Evolutionary conservation across 2,797 vertebrate species (phyloP).

Genomic region (Echiichthys vipera): DNA sequence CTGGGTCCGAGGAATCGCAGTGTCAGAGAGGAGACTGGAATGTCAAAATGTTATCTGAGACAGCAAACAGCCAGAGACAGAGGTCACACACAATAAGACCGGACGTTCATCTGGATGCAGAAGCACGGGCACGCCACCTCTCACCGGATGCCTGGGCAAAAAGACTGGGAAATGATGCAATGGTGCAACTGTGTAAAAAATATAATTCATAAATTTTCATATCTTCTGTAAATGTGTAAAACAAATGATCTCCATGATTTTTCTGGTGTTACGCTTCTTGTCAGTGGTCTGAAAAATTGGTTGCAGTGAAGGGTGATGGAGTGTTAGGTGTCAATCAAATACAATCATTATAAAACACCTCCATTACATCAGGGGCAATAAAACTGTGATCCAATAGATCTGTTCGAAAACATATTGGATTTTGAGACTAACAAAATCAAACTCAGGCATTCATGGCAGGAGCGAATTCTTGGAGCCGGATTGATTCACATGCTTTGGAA

Average conservation of each 20-base stretch:
- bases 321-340: slow-evolving; percentile 59
- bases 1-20: slow-evolving; percentile 88
- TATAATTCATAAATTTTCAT: slow-evolving; percentile 5
- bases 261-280: slow-evolving; percentile 16
- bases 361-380: slow-evolving; percentile 27
- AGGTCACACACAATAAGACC: slow-evolving; percentile 88
- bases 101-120: slow-evolving; percentile 74
- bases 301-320: slow-evolving; percentile 24
- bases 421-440: slow-evolving; percentile 51
- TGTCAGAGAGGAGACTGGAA: slow-evolving; percentile 92
- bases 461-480: slow-evolving; percentile 22
- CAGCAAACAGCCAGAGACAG: slow-evolving; percentile 84
- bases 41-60: slow-evolving; percentile 99
- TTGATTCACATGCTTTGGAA: slow-evolving; percentile 54
- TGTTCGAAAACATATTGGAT: slow-evolving; percentile 48
- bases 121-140: slow-evolving; percentile 26
- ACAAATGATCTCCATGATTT: not conserved
- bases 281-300: slow-evolving; percentile 28
- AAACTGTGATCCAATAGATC: slow-evolving; percentile 38
- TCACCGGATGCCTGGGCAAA: slow-evolving; percentile 4
- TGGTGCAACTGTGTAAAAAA: slow-evolving; percentile 3
- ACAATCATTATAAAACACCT: slow-evolving; percentile 49
- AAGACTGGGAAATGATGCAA: not conserved
- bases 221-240: not conserved
- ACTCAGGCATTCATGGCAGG: slow-evolving; percentile 26